Percentiles rank a stretch among this genome's conserved stretches.
Conservation (phyloP, 1,140 invertebrate genomes). For the Caenorhabditis inopinata region DNA sequence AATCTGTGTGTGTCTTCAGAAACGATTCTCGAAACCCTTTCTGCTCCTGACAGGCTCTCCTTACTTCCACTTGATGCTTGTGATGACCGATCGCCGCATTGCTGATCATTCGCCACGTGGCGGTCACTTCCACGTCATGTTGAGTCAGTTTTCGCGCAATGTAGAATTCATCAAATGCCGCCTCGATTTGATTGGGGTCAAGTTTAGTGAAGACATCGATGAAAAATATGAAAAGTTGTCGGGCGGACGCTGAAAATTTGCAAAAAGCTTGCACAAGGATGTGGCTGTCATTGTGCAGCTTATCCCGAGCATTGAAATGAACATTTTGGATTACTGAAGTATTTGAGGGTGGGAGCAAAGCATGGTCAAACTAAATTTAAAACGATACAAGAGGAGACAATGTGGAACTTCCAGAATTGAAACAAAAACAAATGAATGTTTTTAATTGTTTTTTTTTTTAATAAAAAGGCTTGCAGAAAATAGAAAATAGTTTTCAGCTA, state of each 20-base stretch:
- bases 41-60: slow-evolving; percentile 9
- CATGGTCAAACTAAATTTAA: no score
- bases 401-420: no score
- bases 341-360: no score
- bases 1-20: slow-evolving; percentile 9
- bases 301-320: no score
- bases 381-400: no score
- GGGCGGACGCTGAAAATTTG: not conserved
- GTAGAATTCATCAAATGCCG: not conserved
- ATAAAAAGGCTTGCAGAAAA: no score
- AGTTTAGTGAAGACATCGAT: not conserved
- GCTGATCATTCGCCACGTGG: not conserved
- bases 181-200: not conserved
- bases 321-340: no score
- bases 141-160: not conserved
- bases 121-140: not conserved
- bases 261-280: no score
- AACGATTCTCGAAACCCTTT: slow-evolving; percentile 7
- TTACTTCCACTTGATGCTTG: not conserved
- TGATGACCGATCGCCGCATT: not conserved
- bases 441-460: no score
- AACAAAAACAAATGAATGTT: no score
- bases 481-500: no score
- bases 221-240: not conserved
- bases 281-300: no score